Conservation (phyloP, 2,888 invertebrate genomes). For the Biston stratarius region DNA sequence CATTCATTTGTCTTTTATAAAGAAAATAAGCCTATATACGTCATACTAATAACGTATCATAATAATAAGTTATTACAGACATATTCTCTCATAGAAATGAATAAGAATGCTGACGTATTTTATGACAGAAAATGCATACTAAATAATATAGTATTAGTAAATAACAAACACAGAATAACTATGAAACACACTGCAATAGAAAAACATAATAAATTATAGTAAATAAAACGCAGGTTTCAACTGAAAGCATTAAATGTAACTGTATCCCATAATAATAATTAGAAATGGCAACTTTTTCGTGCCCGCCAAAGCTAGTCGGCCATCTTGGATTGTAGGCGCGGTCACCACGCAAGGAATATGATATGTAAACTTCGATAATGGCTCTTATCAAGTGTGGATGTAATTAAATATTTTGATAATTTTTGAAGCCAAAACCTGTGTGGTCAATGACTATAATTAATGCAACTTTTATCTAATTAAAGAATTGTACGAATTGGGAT, state of each 20-base stretch:
- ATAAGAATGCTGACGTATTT: too few species aligned
- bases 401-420: slow-evolving; percentile 31
- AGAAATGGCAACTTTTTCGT: slow-evolving; percentile 29
- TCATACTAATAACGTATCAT: too few species aligned
- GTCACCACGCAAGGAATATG: slow-evolving; percentile 47
- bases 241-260: background rate
- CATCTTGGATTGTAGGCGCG: slow-evolving; percentile 63
- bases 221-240: background rate
- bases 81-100: too few species aligned
- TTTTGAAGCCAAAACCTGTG: slow-evolving; percentile 14
- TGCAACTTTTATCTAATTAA: background rate
- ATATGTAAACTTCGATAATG: slow-evolving; percentile 57
- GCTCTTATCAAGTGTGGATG: slow-evolving; percentile 32
- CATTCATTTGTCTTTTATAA: too few species aligned
- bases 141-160: background rate
- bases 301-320: slow-evolving; percentile 46
- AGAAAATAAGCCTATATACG: too few species aligned
- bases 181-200: too few species aligned
- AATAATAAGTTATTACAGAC: too few species aligned
- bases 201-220: background rate
- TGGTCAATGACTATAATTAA: background rate
- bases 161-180: background rate
- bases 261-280: background rate
- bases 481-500: too few species aligned
- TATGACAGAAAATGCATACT: too few species aligned